Conservation (phyloP, 2,888 invertebrate species). For the Hypena proboscidalis region DNA sequence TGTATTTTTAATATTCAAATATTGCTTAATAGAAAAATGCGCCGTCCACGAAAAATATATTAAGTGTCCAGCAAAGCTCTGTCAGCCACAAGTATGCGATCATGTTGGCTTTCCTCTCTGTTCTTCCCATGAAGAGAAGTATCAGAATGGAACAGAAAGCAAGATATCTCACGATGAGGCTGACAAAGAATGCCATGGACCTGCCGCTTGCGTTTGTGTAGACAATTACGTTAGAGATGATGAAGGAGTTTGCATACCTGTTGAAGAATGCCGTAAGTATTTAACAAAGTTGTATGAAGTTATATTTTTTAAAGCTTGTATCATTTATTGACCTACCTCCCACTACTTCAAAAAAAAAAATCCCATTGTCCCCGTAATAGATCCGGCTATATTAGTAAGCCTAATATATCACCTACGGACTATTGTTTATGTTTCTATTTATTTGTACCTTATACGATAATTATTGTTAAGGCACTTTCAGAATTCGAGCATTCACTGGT, state of each 20-base stretch:
- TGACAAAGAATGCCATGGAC: slow-evolving; percentile 3
- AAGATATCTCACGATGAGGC: background rate
- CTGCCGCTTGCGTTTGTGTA: slow-evolving; percentile 23
- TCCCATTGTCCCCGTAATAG: no score
- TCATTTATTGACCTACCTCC: no score
- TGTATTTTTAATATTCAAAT: no score
- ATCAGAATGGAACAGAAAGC: background rate
- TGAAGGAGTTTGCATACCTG: slow-evolving; percentile 19
- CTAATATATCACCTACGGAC: no score
- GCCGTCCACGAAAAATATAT: slow-evolving; percentile 21
- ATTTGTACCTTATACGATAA: no score
- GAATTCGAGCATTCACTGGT: no score
- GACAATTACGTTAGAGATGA: slow-evolving; percentile 22
- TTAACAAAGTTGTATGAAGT: no score
- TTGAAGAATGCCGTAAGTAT: slow-evolving; percentile 22
- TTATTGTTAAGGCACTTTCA: no score
- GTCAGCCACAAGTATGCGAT: slow-evolving; percentile 28
- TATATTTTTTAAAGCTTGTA: no score
- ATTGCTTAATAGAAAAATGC: slow-evolving; percentile 15
- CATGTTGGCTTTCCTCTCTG: slow-evolving; percentile 12
- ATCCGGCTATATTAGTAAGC: no score
- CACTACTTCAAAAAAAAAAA: no score
- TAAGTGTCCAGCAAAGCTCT: slow-evolving; percentile 18
- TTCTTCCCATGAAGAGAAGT: slow-evolving; percentile 3
- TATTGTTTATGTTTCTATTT: no score